Conservation (phyloP, 2,113 vertebrate species). For the Anarrhichthys ocellatus region DNA sequence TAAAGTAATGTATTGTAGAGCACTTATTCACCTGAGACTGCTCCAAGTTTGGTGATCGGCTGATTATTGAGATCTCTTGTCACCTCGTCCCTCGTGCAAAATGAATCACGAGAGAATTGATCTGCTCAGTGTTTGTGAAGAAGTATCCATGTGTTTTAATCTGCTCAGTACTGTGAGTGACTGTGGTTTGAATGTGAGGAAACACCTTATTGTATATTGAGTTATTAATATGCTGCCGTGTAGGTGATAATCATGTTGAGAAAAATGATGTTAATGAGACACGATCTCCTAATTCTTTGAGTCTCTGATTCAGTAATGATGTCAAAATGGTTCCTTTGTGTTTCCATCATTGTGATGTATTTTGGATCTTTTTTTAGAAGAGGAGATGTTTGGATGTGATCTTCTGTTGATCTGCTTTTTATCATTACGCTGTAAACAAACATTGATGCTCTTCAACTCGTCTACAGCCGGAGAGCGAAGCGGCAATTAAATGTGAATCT, state of each 20-base stretch:
- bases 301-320: not conserved
- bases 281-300: not conserved
- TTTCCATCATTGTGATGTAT: not conserved
- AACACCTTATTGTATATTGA: too few species aligned
- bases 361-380: constrained; percentile 14
- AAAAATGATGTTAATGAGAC: not conserved
- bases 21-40: too few species aligned
- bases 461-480: constrained; percentile 33
- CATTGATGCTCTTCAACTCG: constrained; percentile 33
- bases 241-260: not conserved
- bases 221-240: too few species aligned
- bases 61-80: too few species aligned
- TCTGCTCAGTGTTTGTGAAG: too few species aligned
- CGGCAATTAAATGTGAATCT: constrained; percentile 49
- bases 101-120: too few species aligned
- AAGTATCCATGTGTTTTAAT: too few species aligned
- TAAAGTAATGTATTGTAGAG: too few species aligned
- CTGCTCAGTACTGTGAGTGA: too few species aligned
- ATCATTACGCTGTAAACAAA: constrained; percentile 62
- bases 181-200: too few species aligned
- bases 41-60: too few species aligned
- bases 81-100: too few species aligned
- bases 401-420: constrained; percentile 32
- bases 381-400: not conserved
- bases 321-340: not conserved